Base-by-base conservation (phyloP, 2,797 vertebrate genomes). In the Rhadinocentrus ornatus region DNA sequence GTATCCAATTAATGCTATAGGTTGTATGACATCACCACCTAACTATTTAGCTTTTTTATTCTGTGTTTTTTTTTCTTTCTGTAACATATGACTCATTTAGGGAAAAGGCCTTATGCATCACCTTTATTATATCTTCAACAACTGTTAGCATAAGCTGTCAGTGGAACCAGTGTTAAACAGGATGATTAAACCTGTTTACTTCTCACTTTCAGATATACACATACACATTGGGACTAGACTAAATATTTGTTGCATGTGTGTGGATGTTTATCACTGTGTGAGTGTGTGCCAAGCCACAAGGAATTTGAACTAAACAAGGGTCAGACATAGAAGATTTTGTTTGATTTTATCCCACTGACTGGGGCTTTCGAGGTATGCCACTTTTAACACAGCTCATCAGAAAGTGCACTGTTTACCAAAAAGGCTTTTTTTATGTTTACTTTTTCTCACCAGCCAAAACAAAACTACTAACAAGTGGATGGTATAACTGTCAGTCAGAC, bases 141-240 rank as follows among this genome's bases (percentile, higher is more conserved):
- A 73, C 37, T 84, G 78, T 74, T 79, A 75, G 81, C 46, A 37
- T 73, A 88, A 90, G 80, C 82, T 81, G 78, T 89, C 78, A 84
- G 73, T 77, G 71, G 78, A 86, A 83, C 77, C 10, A 46, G 73
- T 37, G 22, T 82, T 80, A 64, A 89, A 81, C 75, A 66, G 67
- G 55, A 71, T 86, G 78, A 89, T 89, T 88, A 78, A 78, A 85
- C 65, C 58, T 86, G 84, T 89, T 89, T 91, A 85, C 74, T 61
- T 73, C 73, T 67, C 57, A 50, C 48, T 77, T 85, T 71, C 6
- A 15, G 61, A 71, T 66, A 76, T 32, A 71, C 67, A 78, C 71
- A 26, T 74, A 15, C 61, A 79, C 55, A 75, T 83, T 75, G 69
- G 44, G 41, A 70, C 31, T 39, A 82, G 75, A 79, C 73, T 76